A percentile compares a stretch with the other conserved stretches of the same genome.
Evolutionary conservation across 1,140 invertebrate genomes (phyloP).

Genomic region (Drosophila lini): DNA sequence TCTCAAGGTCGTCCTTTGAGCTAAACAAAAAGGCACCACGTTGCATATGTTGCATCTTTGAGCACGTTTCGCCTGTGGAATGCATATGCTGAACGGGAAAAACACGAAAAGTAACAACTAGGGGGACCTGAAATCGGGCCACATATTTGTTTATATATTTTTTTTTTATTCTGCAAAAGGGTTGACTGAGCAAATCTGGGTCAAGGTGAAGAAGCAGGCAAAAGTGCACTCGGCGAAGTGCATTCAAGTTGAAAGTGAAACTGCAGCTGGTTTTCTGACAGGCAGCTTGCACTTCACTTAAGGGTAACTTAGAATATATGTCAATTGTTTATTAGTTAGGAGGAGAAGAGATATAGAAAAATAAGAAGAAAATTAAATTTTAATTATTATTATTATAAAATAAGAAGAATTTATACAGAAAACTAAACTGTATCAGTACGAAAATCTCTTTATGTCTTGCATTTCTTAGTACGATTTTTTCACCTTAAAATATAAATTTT

Average conservation of each 20-base stretch:
- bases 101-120: conserved; percentile 31
- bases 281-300: conserved; percentile 17
- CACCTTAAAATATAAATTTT: too few relatives aligned
- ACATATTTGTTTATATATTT: conserved; percentile 36
- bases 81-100: conserved; percentile 50
- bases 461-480: too few relatives aligned
- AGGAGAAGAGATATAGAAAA: not conserved
- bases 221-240: conserved; percentile 34
- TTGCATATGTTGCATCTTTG: conserved; percentile 59
- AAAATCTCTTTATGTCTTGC: fast-evolving
- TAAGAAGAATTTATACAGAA: too few relatives aligned
- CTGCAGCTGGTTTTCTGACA: conserved; percentile 22
- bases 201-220: conserved; percentile 64
- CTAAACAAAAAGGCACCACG: conserved; percentile 1
- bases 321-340: conserved; percentile 38
- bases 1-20: conserved; percentile 65
- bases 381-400: not conserved
- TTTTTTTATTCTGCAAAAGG: conserved; percentile 15
- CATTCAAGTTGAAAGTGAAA: conserved; percentile 29
- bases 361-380: not conserved
- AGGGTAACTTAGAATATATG: conserved; percentile 25
- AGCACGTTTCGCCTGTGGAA: conserved; percentile 46
- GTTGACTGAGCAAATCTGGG: conserved; percentile 56
- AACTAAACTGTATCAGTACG: too few relatives aligned
- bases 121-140: conserved; percentile 10